Evolutionary conservation across 2,888 invertebrate species (phyloP), one percentile per base, ranked within the genome.

Genomic region (Sarcophaga subvicina): DNA sequence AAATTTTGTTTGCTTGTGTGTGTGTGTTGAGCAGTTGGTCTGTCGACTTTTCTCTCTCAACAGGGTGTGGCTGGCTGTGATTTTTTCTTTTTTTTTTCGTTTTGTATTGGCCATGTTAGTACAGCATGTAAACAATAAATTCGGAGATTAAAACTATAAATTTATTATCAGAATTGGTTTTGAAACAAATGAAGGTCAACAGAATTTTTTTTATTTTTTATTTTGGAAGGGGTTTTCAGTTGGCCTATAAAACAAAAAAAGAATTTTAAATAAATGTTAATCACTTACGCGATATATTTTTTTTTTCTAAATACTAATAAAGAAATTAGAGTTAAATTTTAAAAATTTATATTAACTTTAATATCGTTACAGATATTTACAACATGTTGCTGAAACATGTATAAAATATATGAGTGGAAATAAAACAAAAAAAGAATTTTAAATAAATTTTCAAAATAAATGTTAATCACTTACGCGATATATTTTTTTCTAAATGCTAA

Each of bases 71-170:
- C 54, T 54, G 54, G 54, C 54, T 54, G 17, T 54, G 54, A 54
- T 54, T 54, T 37, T 64, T 49, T 59, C 37, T 22, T 22, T 22
- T 22, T 22, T 49, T 59, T 49, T 1, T 2, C 5, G n/a, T 20
- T 12, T 66, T 62, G 20, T 3, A 59, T 60, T 79, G 59, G 12
- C 4, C 54, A 60, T 76, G 75, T 75, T 54, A 54, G 17, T 70
- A 72, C 64, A 54, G 80, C 79, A 75, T 87, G 87, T 84, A 71
- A 84, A 87, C 75, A 78, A 84, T 87, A 84, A 76, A 73, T 84
- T 81, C 60, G 54, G 20, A 62, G 81, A 81, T 84, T 79, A 84
- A 72, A 82, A 47, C 25, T 69, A 82, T 84, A 87, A 84, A 87
- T 79, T 71, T 72, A n/a, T 80, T 80, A 37, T 59, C n/a, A 47